Base-by-base conservation (phyloP, 2,888 invertebrate species). In the Terebella lapidaria region DNA sequence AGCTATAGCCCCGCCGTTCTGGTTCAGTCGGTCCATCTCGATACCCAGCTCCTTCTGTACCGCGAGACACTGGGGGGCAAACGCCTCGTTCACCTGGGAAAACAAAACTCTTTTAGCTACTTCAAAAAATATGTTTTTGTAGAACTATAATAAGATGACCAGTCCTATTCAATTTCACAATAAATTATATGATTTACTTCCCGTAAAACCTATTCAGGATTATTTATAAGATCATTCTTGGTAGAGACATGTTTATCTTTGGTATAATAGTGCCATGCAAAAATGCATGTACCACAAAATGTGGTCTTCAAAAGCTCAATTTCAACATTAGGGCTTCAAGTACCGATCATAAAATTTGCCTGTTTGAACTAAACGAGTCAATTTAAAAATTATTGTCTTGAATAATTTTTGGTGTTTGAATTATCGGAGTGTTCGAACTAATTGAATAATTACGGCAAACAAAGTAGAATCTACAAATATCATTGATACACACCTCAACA, bases 41-140 rank as follows among this genome's bases (percentile, higher is more conserved):
- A 99, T 81, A 65, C 89, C 87, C 54, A 99, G 84, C 55, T 91
- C 94, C 75, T 92, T 92, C 54, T 88, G 89, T 71, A 96, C 96
- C 0, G 97, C 88, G 57, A 99, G 83, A 1, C 91, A 90, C 83
- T 99, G 99, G 0, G 95, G 90, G 52, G 88, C 93, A 84, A 99
- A 99, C 0, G 99, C 99, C 83, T 99, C 99, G 83, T 99, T 99
- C 70, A 97, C 94, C 93, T 94, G 74, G 74, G n/a, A 35, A n/a
- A n/a, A n/a, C 62, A 67, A 71, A 25, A 61, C n/a, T 18, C 3
- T 15, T 20, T 45, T 3, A 52, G 10, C 28, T 18, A 49, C 10
- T 49, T 49, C 22, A 54, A n/a, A n/a, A n/a, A n/a, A n/a, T n/a
- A n/a, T n/a, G 15, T n/a, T n/a, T n/a, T n/a, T n/a, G n/a, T n/a